phyloP scores from a whole-genome alignment of 92 coral and sea anemone genomes.

The Zoanthus sociatus region DNA sequence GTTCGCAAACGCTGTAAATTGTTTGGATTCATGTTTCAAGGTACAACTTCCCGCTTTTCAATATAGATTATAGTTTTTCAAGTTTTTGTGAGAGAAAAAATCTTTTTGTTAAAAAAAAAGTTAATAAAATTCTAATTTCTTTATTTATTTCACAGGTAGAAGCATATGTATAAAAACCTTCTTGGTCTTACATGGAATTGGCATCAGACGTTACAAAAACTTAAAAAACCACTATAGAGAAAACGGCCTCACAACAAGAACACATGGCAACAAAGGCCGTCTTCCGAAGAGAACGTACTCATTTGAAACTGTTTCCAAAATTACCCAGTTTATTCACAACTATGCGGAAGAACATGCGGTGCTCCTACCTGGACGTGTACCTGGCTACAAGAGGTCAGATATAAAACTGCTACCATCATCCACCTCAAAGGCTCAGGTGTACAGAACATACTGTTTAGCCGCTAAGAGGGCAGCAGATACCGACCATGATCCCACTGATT shows the following conservation, averaged over 20 bases:
- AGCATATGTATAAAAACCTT: constrained; percentile 20
- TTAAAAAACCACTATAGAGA: constrained; percentile 20
- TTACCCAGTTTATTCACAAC: not conserved
- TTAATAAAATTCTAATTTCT: too few species aligned
- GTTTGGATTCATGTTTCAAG: constrained; percentile 39
- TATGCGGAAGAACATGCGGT: constrained; percentile 44
- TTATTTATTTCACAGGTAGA: too few species aligned
- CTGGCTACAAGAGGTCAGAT: constrained; percentile 52
- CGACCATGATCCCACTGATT: not conserved
- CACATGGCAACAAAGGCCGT: constrained; percentile 48
- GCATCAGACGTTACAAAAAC: constrained; percentile 26
- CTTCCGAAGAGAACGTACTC: constrained; percentile 18
- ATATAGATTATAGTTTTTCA: not conserved
- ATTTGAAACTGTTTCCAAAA: constrained; percentile 22
- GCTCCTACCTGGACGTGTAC: constrained; percentile 55
- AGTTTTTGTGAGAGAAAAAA: not conserved
- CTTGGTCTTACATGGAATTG: constrained; percentile 39
- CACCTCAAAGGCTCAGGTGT: constrained; percentile 41
- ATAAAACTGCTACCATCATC: constrained; percentile 51
- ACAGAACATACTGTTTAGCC: constrained; percentile 38
- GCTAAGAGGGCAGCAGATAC: constrained; percentile 7
- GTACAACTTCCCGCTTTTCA: not conserved
- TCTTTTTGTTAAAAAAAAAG: too few species aligned
- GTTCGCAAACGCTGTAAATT: constrained; percentile 15
- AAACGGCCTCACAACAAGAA: constrained; percentile 16